phyloP scores from a whole-genome alignment of 2,797 vertebrate genomes.

The Chiropotes sagulatus region DNA sequence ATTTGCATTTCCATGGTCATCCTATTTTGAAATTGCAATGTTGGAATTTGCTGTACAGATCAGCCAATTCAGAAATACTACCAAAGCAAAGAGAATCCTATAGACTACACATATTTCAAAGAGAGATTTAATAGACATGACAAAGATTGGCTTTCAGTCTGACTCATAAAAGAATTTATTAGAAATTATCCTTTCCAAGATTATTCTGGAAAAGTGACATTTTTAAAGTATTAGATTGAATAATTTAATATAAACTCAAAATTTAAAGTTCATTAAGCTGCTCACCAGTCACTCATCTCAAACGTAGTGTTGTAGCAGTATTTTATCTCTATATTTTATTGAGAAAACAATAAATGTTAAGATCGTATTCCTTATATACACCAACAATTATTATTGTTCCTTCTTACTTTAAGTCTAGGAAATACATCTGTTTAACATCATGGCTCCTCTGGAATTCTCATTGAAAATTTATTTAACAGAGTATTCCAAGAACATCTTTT shows the following conservation, averaged over 20 bases:
- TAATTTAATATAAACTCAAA: neutral
- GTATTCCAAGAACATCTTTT: slow-evolving; percentile 51
- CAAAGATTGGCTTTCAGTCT: neutral
- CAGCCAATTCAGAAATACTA: neutral
- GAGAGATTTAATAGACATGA: neutral
- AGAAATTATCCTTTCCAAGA: slow-evolving; percentile 12
- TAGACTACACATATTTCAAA: neutral
- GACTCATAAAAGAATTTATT: neutral
- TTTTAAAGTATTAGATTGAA: neutral
- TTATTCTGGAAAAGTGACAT: neutral
- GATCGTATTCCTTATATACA: neutral
- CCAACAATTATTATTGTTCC: neutral
- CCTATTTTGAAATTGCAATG: neutral
- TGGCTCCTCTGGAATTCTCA: slow-evolving; percentile 67
- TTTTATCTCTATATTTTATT: neutral
- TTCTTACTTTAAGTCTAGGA: slow-evolving; percentile 55
- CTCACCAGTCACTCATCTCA: neutral
- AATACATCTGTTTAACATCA: slow-evolving; percentile 69
- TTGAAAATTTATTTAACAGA: slow-evolving; percentile 56
- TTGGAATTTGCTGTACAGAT: neutral
- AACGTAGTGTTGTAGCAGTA: neutral
- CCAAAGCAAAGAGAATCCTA: neutral
- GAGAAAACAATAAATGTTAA: slow-evolving; percentile 1
- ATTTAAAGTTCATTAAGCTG: neutral
- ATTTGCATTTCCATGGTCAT: neutral